Conservation (phyloP, 2,113 vertebrate genomes). For the Mormoops blainvillei region DNA sequence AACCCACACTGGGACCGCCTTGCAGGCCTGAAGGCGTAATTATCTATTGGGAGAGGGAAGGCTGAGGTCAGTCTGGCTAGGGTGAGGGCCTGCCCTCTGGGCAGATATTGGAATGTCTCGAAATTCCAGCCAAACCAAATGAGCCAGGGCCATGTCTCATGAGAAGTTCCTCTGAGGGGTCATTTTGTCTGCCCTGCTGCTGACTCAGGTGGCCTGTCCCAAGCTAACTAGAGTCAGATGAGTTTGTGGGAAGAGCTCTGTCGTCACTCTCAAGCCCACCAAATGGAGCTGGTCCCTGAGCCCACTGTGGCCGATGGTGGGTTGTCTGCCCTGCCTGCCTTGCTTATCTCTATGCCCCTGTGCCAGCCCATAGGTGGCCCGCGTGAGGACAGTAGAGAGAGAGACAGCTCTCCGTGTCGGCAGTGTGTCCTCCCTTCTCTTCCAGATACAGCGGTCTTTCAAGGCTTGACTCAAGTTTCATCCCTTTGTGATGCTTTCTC, state of each 20-base stretch:
- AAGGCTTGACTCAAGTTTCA: background rate
- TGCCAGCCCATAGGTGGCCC: background rate
- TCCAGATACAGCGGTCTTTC: background rate
- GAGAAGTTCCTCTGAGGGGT: slow-evolving; percentile 60
- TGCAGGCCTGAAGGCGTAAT: background rate
- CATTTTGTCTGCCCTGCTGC: slow-evolving; percentile 62
- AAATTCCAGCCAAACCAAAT: slow-evolving; percentile 57
- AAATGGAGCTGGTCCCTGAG: background rate
- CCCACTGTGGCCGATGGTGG: background rate
- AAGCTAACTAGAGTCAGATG: slow-evolving; percentile 38
- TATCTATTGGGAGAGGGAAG: slow-evolving; percentile 41
- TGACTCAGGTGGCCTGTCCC: slow-evolving; percentile 49
- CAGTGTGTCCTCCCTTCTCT: background rate
- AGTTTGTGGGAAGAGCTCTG: slow-evolving; percentile 41
- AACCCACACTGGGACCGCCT: slow-evolving; percentile 37
- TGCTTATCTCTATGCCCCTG: background rate
- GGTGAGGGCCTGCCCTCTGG: slow-evolving; percentile 37
- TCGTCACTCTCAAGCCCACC: background rate
- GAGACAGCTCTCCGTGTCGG: background rate
- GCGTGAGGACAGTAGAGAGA: rapidly evolving
- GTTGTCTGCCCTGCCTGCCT: background rate
- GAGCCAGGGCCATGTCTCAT: background rate
- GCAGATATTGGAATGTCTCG: slow-evolving; percentile 56
- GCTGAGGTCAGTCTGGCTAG: slow-evolving; percentile 56
- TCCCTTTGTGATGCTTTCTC: background rate